Base-by-base conservation (phyloP, 2,888 invertebrate genomes). In the Campoplex nolae region DNA sequence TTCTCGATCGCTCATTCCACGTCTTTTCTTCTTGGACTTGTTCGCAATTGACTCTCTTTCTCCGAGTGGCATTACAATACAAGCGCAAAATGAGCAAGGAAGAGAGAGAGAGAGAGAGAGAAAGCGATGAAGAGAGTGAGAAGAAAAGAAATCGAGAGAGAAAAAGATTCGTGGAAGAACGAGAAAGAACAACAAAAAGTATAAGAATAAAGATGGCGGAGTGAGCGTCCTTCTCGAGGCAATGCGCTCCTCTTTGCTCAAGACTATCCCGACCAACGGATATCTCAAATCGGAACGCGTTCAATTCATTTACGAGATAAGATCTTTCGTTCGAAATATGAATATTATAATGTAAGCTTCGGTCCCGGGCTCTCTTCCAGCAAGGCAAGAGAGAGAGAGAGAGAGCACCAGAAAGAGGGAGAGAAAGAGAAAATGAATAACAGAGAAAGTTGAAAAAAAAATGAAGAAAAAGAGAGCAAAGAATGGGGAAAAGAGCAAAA, bases 241-340 rank as follows among this genome's bases (percentile, higher is more conserved):
- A 81, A 67, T 81, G 82, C 89, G 85, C 88, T 81, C 81, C 81
- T 76, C 76, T 67, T 81, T 70, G 87, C 88, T 71, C 38, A 78
- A 76, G 83, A 83, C 76, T 83, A 85, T 84, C 75, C 84, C 79
- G 82, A 35, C 84, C 78, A 87, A 79, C 83, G 87, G 87, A 93
- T 93, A 93, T 93, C 93, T 93, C 92, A 91, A 93, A 93, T 93
- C 93, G 92, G 93, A 92, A 91, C 93, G 93, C 92, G 93, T 93
- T 93, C 94, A 94, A 94, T 94, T 94, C 94, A 94, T 94, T 94
- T 94, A 92, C 93, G 91, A 93, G 94, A 94, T 94, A 94, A 92
- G 90, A 94, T 94, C 94, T 94, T 93, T 93, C 92, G 93, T 92
- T 93, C 93, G 93, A 94, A 94, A 94, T 94, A 94, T 93, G 93